Base-by-base conservation (phyloP, 2,797 vertebrate species). In the Erethizon dorsatum region DNA sequence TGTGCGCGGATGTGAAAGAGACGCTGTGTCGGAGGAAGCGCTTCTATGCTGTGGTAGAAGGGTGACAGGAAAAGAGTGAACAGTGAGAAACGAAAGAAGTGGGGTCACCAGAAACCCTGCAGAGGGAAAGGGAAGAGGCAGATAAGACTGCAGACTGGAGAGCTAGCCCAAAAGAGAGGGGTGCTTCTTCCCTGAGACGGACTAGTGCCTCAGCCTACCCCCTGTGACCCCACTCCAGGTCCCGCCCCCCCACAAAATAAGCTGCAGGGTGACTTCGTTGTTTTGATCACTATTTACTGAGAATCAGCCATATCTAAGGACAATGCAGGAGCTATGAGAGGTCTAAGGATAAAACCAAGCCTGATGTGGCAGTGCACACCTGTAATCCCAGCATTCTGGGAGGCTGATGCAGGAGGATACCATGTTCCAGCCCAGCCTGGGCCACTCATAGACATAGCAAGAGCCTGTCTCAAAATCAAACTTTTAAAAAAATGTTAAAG, bases 41-140 rank as follows among this genome's bases (percentile, higher is more conserved):
- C 2, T 0, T 12, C 1, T 20, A 22, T 17, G 69, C 6, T 0
- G 6, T 8, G n/a, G 0, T 1, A 2, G 8, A 18, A 2, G 6
- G 54, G 18, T 11, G 20, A 26, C 2, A 1, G n/a, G 50, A 33
- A 4, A 4, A 26, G 0, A 0, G 37, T 1, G 2, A 10, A 11
- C 17, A 77, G 73, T 41, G 45, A 82, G n/a, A 37, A 13, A 17
- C 61, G 15, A 61, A 18, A 7, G 26, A 57, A 28, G 6, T 24
- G 20, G 2, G 37, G 26, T 13, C 0, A 28, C 2, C 26, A 11
- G 6, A 18, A 5, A 5, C 41, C 41, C 69, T 26, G 7, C 69
- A 31, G 14, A 15, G 26, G 6, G 2, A 4, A 2, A 37, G 22
- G 14, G 13, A 11, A 37, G 4, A 33, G 59, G 26, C 6, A 8